Conservation (phyloP, 2,797 vertebrate genomes). For the Euphonia xanthogaster region DNA sequence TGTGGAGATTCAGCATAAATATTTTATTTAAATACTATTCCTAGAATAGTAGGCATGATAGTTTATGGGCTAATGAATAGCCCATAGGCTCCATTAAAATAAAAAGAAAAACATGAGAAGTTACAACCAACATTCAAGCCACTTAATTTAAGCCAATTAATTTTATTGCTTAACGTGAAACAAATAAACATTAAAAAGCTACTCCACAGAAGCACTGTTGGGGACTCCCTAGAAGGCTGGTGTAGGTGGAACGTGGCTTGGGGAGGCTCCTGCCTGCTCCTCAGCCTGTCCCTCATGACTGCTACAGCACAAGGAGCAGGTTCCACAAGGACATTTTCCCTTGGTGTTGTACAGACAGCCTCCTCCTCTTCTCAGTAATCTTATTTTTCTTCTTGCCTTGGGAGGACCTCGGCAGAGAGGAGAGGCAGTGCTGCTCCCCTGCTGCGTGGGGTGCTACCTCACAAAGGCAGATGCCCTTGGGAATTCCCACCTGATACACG, state of each 20-base stretch:
- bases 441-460: not conserved
- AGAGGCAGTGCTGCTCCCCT: not conserved
- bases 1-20: not conserved
- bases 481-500: rapidly evolving
- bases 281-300: not conserved
- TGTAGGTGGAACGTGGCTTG: not conserved
- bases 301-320: not conserved
- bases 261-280: not conserved
- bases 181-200: not conserved
- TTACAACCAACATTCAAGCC: not conserved
- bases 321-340: not conserved
- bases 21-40: not conserved
- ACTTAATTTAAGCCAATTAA: not conserved
- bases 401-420: not conserved
- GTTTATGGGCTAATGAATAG: not conserved
- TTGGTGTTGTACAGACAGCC: not conserved
- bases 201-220: rapidly evolving
- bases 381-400: not conserved
- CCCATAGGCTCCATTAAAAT: not conserved
- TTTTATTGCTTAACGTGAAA: not conserved
- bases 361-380: not conserved
- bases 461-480: not conserved
- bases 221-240: not conserved
- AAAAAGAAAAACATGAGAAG: not conserved
- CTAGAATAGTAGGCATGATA: not conserved